phyloP scores from a whole-genome alignment of 2,797 vertebrate genomes.

The Rousettus madagascariensis region DNA sequence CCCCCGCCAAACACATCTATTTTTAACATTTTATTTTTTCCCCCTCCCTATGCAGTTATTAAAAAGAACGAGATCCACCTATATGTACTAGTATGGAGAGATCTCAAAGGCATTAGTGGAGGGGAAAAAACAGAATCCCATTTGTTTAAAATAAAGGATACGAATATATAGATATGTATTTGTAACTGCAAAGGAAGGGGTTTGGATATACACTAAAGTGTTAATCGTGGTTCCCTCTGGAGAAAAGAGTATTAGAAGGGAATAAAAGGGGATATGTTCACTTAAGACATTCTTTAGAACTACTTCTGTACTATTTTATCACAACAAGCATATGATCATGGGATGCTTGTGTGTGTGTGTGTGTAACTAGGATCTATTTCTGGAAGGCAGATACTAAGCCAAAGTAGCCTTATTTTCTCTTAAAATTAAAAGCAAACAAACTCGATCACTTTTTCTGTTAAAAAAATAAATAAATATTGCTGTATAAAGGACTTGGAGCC shows the following conservation, averaged over 20 bases:
- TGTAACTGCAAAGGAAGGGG: background rate
- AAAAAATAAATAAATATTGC: constrained; percentile 12
- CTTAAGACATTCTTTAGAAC: background rate
- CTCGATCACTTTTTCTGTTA: background rate
- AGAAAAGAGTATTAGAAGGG: background rate
- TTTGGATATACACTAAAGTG: background rate
- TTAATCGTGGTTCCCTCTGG: background rate
- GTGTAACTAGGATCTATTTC: background rate
- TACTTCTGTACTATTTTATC: constrained; percentile 4
- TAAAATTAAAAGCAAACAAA: constrained; percentile 43
- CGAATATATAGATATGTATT: background rate
- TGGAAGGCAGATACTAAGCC: background rate
- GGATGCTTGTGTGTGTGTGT: background rate
- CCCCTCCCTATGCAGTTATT: background rate
- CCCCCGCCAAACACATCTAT: too few species aligned
- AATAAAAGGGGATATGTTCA: background rate
- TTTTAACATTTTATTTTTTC: too few species aligned
- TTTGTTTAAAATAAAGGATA: background rate
- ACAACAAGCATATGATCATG: background rate
- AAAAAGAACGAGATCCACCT: constrained; percentile 3
- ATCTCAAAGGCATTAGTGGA: background rate
- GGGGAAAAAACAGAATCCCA: background rate
- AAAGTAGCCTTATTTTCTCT: constrained; percentile 36
- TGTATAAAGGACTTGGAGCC: background rate
- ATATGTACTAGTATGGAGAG: background rate